Percentiles rank a stretch among this genome's conserved stretches.
phyloP scores from a whole-genome alignment of 2,888 invertebrate species.

The Leptopilina drosophilae region DNA sequence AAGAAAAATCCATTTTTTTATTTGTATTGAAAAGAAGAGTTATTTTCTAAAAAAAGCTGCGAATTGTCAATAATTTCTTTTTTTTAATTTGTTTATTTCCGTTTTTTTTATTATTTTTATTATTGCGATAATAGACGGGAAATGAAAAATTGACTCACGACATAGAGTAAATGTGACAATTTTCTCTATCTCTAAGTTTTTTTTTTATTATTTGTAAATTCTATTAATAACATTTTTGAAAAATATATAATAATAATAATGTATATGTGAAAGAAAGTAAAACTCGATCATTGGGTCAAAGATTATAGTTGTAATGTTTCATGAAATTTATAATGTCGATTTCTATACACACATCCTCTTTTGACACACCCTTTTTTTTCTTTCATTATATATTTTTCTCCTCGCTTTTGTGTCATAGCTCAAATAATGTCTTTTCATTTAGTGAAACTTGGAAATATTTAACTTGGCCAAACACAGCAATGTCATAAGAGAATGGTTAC shows the following conservation, averaged over 20 bases:
- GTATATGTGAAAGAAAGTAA: conserved; percentile 2
- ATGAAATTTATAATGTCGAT: conserved; percentile 59
- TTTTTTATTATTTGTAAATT: background rate
- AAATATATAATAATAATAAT: too few species aligned
- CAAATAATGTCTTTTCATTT: conserved; percentile 60
- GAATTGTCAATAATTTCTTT: too few species aligned
- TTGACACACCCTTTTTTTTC: conserved; percentile 59
- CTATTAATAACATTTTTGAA: conserved; percentile 28
- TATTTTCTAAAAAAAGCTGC: too few species aligned
- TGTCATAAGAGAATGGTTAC: conserved; percentile 65
- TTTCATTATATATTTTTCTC: conserved; percentile 36
- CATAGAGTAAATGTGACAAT: too few species aligned
- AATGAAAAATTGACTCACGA: too few species aligned
- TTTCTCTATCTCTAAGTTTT: too few species aligned
- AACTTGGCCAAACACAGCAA: conserved; percentile 61
- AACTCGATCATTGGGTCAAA: conserved; percentile 36
- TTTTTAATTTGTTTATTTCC: too few species aligned
- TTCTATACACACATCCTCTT: conserved; percentile 70
- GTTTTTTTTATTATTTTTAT: too few species aligned
- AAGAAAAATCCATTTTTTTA: too few species aligned
- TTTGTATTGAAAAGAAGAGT: too few species aligned
- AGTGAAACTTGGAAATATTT: conserved; percentile 70
- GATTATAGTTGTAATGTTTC: conserved; percentile 13
- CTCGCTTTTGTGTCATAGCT: conserved; percentile 57
- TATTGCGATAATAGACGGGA: too few species aligned